Conservation (phyloP, 2,888 invertebrate genomes). For the Tetropium fuscum region DNA sequence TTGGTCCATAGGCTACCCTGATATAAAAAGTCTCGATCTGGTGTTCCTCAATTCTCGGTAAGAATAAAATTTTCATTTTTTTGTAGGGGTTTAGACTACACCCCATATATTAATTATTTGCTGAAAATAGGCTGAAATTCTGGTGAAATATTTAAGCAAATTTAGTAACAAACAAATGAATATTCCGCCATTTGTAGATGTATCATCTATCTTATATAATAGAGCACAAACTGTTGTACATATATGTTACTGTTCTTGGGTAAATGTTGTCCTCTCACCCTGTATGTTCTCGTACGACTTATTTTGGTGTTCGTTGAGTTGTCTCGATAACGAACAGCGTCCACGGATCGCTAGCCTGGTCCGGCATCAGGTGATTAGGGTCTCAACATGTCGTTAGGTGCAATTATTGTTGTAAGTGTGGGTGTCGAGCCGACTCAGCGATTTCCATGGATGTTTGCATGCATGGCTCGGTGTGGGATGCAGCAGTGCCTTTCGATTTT, state of each 20-base stretch:
- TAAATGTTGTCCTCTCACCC: not conserved
- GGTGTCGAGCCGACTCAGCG: conserved; percentile 36
- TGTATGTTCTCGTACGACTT: not conserved
- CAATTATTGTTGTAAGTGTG: conserved; percentile 55
- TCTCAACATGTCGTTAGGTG: conserved; percentile 55
- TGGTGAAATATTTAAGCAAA: too few species aligned
- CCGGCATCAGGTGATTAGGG: conserved; percentile 52
- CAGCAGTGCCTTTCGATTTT: conserved; percentile 14
- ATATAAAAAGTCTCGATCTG: too few species aligned
- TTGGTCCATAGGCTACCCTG: too few species aligned
- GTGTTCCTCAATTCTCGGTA: not conserved
- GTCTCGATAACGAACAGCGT: conserved; percentile 31
- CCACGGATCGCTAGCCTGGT: conserved; percentile 45
- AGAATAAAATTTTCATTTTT: not conserved
- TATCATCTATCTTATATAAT: too few species aligned
- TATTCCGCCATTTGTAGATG: too few species aligned
- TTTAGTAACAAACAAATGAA: too few species aligned
- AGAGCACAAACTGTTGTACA: too few species aligned
- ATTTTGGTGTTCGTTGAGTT: not conserved
- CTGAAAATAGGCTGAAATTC: too few species aligned
- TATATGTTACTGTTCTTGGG: too few species aligned
- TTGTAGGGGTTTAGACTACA: not conserved
- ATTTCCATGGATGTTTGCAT: conserved; percentile 24
- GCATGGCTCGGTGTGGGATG: conserved; percentile 21
- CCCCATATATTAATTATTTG: not conserved